Evolutionary conservation across 2,888 invertebrate species (phyloP), one percentile per base, ranked within the genome.

Genomic region (Eupsilia transversa): DNA sequence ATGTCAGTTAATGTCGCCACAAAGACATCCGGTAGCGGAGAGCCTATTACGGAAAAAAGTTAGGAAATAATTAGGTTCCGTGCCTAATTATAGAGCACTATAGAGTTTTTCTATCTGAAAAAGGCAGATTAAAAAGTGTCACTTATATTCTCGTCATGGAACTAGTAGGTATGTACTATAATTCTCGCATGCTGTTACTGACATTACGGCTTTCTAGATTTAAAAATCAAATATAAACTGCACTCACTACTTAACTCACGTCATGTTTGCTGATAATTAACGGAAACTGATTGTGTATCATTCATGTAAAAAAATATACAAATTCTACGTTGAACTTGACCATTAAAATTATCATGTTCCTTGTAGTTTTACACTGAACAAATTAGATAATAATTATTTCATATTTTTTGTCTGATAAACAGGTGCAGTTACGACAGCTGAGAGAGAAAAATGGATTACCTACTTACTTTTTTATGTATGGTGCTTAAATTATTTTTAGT

Each of bases 251-350:
- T 9, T 56, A 41, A 49, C 20, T 20, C 7, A 3, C 4, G 7
- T 6, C 12, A 64, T 46, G 52, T 57, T 35, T 38, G 52, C 10
- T 27, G 30, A 77, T 43, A 56, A 38, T 59, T 46, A 78, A 69
- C 78, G 65, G 74, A 74, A 71, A 74, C 43, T 57, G 81, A 78
- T 81, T 71, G 56, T 20, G 38, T 77, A 67, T 73, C 59, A 70
- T 38, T 46, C 10, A 46, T 57, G 52, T 67, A 67, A 67, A 71
- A 54, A 30, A 17, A n/a, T n/a, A 49, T 46, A 46, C 10, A 20
- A 73, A 57, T 57, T n/a, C 10, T 30, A 73, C 43, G 6, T 65
- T 69, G 70, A 79, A 79, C 56, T 70, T 70, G 79, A 70, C 61
- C n/a, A 35, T 59, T 56, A 14, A 1, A 38, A 20, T 52, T 68